Conservation (phyloP, 53 echinoderm and acorn worm species). For the Patiria pectinifera region DNA sequence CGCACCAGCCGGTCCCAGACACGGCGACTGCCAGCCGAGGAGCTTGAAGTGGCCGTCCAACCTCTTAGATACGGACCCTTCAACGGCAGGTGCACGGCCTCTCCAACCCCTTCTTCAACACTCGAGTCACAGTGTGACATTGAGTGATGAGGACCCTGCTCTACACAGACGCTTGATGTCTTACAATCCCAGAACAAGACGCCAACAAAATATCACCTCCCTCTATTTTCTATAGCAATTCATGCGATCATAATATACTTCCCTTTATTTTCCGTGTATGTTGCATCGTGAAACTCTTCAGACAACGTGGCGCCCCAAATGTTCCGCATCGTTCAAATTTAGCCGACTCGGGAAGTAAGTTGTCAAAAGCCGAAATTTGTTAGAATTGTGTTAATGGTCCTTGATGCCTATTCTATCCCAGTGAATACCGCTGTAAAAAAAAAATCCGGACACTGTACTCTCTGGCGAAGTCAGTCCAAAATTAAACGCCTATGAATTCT, state of each 20-base stretch:
- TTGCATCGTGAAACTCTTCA: background rate
- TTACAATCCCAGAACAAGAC: background rate
- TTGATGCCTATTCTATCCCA: background rate
- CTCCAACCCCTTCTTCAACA: conserved; percentile 8
- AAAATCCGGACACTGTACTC: background rate
- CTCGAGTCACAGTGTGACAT: background rate
- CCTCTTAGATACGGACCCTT: background rate
- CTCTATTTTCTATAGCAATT: background rate
- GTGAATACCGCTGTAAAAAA: background rate
- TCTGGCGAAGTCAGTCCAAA: background rate
- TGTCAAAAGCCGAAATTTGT: background rate
- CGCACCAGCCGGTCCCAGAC: background rate
- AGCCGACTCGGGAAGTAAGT: background rate
- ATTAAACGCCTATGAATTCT: background rate
- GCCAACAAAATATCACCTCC: background rate
- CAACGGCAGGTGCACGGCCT: conserved; percentile 4
- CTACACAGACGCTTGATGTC: background rate
- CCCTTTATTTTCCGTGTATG: background rate
- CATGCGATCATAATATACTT: background rate
- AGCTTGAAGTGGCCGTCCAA: conserved; percentile 32
- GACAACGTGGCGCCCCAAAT: conserved; percentile 1
- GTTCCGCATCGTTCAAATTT: background rate
- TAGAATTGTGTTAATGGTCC: background rate
- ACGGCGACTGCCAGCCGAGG: background rate
- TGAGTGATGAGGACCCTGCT: conserved; percentile 7